phyloP scores from a whole-genome alignment of 64 coral and sea anemone species.

The Actinia equina region DNA sequence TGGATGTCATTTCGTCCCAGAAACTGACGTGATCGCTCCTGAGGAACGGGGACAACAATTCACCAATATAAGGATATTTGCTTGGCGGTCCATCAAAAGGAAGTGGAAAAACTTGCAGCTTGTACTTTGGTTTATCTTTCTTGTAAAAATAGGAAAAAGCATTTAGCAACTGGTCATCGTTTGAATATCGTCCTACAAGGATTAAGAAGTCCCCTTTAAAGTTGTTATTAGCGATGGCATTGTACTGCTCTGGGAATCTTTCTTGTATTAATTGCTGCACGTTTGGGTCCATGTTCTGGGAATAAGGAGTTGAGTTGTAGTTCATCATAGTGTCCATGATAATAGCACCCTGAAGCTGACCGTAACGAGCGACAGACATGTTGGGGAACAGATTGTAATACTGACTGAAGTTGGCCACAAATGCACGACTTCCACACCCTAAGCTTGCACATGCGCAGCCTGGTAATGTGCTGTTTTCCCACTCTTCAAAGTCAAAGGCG shows the following conservation, averaged over 20 bases:
- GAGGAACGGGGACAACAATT: not conserved
- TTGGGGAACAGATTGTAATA: not conserved
- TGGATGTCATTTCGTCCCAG: constrained; percentile 24
- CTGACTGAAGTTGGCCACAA: constrained; percentile 5
- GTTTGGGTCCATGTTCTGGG: constrained; percentile 8
- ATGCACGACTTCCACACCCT: not conserved
- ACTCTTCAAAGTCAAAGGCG: constrained; percentile 78
- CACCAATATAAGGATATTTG: accelerated
- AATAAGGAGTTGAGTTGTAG: constrained; percentile 51
- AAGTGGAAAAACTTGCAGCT: constrained; percentile 12
- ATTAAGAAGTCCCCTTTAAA: constrained; percentile 51
- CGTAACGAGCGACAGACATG: constrained; percentile 16
- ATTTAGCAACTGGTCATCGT: constrained; percentile 32
- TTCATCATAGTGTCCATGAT: constrained; percentile 80
- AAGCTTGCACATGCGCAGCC: constrained; percentile 16
- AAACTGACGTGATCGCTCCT: constrained; percentile 61
- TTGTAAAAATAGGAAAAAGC: constrained; percentile 51
- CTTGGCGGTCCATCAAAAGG: constrained; percentile 40
- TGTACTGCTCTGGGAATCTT: not conserved
- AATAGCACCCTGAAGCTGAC: constrained; percentile 61
- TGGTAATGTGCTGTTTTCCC: constrained; percentile 22
- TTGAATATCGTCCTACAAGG: constrained; percentile 18
- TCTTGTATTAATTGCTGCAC: too few species aligned
- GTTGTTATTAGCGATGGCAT: not conserved
- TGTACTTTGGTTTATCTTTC: constrained; percentile 16